These are phyloP conservation scores for Sturnira hondurensis DNA, from an alignment of 2,113 vertebrate species.

Conservation along the genomic window DNA sequence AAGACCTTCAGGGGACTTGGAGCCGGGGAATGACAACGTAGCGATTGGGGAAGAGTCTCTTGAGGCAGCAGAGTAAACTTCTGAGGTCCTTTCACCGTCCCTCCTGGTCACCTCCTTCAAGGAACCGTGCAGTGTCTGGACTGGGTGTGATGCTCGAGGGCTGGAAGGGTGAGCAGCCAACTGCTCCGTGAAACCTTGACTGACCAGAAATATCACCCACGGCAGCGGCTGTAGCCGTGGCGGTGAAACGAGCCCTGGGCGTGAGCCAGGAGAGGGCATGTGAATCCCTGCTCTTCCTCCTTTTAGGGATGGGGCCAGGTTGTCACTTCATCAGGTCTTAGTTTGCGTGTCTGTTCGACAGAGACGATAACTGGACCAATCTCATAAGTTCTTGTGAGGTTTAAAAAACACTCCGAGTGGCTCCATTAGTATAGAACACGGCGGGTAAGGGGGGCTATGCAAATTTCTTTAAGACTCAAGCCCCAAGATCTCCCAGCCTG, in stretches of 20 bases:
- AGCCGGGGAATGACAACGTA: fast-evolving
- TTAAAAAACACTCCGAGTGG: neutral
- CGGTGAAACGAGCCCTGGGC: neutral
- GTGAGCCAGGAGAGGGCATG: neutral
- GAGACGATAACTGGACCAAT: neutral
- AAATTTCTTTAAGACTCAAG: neutral
- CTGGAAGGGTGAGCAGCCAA: neutral
- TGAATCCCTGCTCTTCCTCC: neutral
- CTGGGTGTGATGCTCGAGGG: neutral
- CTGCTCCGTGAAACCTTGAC: neutral
- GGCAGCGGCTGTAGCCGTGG: too few relatives aligned
- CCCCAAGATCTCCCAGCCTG: neutral
- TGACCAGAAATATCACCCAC: neutral
- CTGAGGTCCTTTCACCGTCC: neutral
- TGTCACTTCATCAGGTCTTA: neutral
- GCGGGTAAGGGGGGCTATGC: neutral
- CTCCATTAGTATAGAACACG: neutral
- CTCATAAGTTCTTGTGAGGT: neutral
- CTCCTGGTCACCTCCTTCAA: neutral
- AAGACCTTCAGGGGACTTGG: neutral
- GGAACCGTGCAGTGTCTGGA: neutral
- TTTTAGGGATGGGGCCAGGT: neutral
- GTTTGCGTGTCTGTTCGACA: neutral
- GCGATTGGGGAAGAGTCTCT: neutral
- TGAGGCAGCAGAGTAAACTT: neutral